These are phyloP conservation scores for Brienomyrus brachyistius DNA, from an alignment of 2,113 vertebrate genomes.

Conservation along the genomic window DNA sequence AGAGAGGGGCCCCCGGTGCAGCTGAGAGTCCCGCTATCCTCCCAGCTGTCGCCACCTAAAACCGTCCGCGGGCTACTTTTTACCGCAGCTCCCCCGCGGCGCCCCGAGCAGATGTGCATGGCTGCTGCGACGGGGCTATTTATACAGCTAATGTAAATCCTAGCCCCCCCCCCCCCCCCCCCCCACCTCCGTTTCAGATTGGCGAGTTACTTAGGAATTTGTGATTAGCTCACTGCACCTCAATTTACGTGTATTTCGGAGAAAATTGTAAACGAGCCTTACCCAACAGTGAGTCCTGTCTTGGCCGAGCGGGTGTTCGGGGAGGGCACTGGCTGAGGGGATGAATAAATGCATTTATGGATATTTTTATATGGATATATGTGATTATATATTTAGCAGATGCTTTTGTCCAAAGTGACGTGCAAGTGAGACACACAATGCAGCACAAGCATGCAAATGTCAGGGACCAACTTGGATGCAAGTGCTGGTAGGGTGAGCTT, in stretches of 20 bases:
- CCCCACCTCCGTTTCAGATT: neutral
- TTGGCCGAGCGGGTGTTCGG: conserved; percentile 43
- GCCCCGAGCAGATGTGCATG: conserved; percentile 12
- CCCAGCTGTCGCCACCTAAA: conserved; percentile 56
- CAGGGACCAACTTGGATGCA: neutral
- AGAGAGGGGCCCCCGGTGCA: conserved; percentile 9
- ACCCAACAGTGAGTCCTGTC: conserved; percentile 63
- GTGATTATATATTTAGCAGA: neutral
- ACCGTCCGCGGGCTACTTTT: conserved; percentile 55
- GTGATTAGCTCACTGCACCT: conserved; percentile 58
- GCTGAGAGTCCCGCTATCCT: conserved; percentile 37
- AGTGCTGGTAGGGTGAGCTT: neutral
- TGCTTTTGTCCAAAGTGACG: neutral
- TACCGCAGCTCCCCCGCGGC: conserved; percentile 39
- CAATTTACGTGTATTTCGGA: conserved; percentile 66
- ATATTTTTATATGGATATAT: no score
- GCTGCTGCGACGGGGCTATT: conserved; percentile 32
- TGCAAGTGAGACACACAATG: neutral
- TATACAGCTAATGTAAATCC: conserved; percentile 38
- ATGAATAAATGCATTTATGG: neutral
- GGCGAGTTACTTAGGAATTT: conserved; percentile 48
- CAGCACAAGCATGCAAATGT: neutral
- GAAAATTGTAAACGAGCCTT: conserved; percentile 55
- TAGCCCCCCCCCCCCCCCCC: conserved; percentile 9
- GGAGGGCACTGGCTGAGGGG: neutral